Evolutionary conservation across 2,113 vertebrate genomes (phyloP), one percentile per base, ranked within the genome.

Genomic region (Anthoscopus minutus): DNA sequence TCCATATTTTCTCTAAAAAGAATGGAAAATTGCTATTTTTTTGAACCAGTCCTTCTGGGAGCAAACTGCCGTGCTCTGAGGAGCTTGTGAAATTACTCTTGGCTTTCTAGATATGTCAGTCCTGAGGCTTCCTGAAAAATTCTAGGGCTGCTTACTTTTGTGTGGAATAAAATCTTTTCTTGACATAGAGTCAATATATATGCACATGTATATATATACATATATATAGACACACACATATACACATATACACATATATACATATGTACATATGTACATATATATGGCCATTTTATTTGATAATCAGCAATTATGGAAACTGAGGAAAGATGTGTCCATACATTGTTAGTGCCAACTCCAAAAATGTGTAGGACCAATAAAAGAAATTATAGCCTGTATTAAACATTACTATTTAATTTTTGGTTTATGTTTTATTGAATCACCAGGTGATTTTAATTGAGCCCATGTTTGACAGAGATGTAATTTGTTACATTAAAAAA

Each of bases 301-400:
- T 56, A 21, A 69, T 58, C 33, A 31, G 51, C 71, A 95, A 92
- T 93, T 89, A 76, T 3, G 56, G 54, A 93, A 69, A 81, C 93
- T 89, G 74, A 82, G 50, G 35, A 89, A 94, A 80, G 40, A 82
- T 7, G 6, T 87, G 48, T 48, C 45, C 64, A 16, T 50, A 88
- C 92, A 86, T 48, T 44, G 11, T 42, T 40, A 54, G 17, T 60
- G 19, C 8, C 19, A 81, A 64, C 7, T 72, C 45, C 18, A 83
- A 80, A 50, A 81, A 33, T 16, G 9, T 71, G 28, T 37, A 53
- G 23, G 25, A 62, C 9, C 14, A 87, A 87, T 53, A 72, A 40
- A 25, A 81, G 38, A 22, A 33, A 33, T 57, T 5, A 74, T 18
- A 82, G 11, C 44, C 71, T 91, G 13, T 44, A 80, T 40, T 57